phyloP scores from a whole-genome alignment of 2,113 vertebrate genomes.

The Crotalus helleri region DNA sequence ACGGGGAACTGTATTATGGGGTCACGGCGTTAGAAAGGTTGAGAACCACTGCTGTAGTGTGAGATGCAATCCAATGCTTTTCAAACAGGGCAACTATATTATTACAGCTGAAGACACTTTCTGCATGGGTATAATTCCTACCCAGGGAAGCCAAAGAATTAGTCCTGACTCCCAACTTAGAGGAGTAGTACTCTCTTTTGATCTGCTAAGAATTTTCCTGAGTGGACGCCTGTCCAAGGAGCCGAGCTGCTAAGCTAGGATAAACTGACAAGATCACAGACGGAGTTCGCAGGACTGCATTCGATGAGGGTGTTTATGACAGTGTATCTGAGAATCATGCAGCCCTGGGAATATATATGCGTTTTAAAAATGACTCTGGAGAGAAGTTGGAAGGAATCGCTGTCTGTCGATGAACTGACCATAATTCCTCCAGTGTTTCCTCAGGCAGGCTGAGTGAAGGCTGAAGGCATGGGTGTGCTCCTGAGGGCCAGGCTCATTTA shows the following conservation, averaged over 20 bases:
- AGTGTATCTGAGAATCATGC: background rate
- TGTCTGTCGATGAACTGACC: conserved; percentile 28
- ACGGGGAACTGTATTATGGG: no score
- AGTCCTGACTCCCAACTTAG: background rate
- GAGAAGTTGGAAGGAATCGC: conserved; percentile 23
- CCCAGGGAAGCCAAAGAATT: background rate
- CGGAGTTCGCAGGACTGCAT: conserved; percentile 10
- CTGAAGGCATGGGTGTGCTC: background rate
- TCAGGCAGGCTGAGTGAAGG: background rate
- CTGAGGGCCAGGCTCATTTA: conserved; percentile 3
- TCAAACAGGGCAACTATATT: background rate
- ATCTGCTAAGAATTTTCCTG: background rate
- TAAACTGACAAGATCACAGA: conserved; percentile 21
- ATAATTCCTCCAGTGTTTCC: conserved; percentile 17
- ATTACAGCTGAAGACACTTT: background rate
- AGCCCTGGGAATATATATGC: conserved; percentile 5
- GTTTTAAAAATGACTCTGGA: conserved; percentile 25
- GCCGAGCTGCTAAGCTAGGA: background rate
- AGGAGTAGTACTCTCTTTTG: background rate
- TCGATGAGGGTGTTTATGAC: conserved; percentile 17
- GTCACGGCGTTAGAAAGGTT: no score
- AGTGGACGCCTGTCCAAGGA: background rate
- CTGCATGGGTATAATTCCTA: background rate
- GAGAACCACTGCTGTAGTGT: no score
- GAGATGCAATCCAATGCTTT: background rate